Base-by-base conservation (phyloP, 1,140 invertebrate species). In the Magallana gigas region DNA sequence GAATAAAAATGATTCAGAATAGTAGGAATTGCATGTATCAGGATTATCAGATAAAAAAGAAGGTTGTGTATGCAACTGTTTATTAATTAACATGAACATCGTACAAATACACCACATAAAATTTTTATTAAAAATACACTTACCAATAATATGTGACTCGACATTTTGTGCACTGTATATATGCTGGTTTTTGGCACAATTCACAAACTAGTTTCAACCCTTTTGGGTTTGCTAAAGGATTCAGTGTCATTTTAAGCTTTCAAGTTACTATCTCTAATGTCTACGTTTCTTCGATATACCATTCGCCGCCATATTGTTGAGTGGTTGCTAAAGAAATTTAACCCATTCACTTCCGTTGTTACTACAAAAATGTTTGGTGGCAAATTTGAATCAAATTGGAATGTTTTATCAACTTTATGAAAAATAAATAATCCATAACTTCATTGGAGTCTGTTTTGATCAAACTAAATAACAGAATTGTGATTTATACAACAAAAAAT, bases 81-180 rank as follows among this genome's bases (percentile, higher is more conserved):
- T 48, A 48, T 48, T 48, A 48, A 48, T 48, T 48, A 48, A 48
- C 36, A 48, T 48, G 5, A 48, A 48, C 5, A 48, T 48, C 36
- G 2, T 48, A 11, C 14, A 8, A 16, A 81, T 81, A 7, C 36
- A 8, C 76, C 7, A 16, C 76, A 29, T 81, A 48, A 16, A 8
- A 29, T 36, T 16, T 29, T 29, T 29, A 7, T 29, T 8, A 29
- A 6, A 14, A 84, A 84, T 9, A 14, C 11, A 68, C 91, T 93
- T 90, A 95, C 94, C 94, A 95, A 90, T 95, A 95, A 93, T 94
- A 95, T 18, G 94, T 94, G 0, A 95, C 94, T 88, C 94, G 91
- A 84, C 94, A 95, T 85, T 93, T 91, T 83, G 93, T 93, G 89
- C 94, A 95, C 83, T 94, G 92, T 59, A 94, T 89, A 92, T 92